phyloP scores from a whole-genome alignment of 2,113 vertebrate genomes.

The Sander lucioperca region DNA sequence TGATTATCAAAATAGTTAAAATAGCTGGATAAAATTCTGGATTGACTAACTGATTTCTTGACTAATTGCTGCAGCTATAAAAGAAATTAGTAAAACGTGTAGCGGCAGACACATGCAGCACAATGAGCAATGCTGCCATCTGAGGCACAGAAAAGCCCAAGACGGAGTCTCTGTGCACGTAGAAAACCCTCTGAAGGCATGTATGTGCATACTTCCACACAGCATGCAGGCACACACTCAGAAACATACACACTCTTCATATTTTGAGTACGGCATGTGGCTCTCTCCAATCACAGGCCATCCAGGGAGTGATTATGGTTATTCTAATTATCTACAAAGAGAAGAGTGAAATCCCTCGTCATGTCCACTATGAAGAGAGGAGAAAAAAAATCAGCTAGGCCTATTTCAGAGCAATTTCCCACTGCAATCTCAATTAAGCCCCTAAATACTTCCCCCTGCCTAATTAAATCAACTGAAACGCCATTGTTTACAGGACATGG shows the following conservation, averaged over 20 bases:
- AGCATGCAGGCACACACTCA: conserved; percentile 21
- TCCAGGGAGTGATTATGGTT: conserved; percentile 83
- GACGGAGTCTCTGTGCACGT: neutral
- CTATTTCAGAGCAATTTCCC: conserved; percentile 92
- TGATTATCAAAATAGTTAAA: neutral
- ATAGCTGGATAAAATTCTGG: neutral
- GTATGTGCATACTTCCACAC: conserved; percentile 30
- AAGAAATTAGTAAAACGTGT: neutral
- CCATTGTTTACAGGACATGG: conserved; percentile 92
- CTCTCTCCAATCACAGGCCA: conserved; percentile 81
- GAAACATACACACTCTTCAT: conserved; percentile 60
- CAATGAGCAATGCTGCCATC: conserved; percentile 60
- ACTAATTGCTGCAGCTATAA: neutral
- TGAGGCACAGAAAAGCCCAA: conserved; percentile 29
- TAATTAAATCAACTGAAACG: conserved; percentile 94
- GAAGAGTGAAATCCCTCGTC: conserved; percentile 81
- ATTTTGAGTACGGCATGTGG: conserved; percentile 62
- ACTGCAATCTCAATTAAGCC: conserved; percentile 94
- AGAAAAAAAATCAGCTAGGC: conserved; percentile 74
- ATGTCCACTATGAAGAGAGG: conserved; percentile 77
- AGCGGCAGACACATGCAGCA: neutral
- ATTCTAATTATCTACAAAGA: conserved; percentile 86
- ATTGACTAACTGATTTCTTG: neutral
- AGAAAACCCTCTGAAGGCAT: conserved; percentile 23
- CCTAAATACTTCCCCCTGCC: conserved; percentile 96